phyloP scores from a whole-genome alignment of 2,888 invertebrate genomes.

The Pseudococcus viburni region DNA sequence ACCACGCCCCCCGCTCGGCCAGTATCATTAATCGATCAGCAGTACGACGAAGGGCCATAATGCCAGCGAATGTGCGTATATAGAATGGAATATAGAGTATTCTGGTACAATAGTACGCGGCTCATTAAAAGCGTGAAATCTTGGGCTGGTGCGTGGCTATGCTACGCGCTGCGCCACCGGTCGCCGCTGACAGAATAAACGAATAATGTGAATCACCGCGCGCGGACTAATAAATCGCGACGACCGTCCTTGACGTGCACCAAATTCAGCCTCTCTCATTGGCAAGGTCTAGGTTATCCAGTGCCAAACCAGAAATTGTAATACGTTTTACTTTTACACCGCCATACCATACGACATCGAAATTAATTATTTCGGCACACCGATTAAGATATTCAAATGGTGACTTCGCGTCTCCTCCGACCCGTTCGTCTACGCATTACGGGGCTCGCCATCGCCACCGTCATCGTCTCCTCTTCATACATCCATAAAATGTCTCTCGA shows the following conservation, averaged over 20 bases:
- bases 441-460: background rate
- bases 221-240: constrained; percentile 47
- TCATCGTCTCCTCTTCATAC: background rate
- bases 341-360: constrained; percentile 26
- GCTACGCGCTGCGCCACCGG: background rate
- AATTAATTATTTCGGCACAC: constrained; percentile 45
- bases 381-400: constrained; percentile 51
- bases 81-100: too few species aligned
- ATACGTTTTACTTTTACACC: constrained; percentile 52
- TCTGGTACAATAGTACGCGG: background rate
- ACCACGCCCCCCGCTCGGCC: background rate
- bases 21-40: constrained; percentile 14
- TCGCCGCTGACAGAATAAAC: background rate
- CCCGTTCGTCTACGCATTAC: background rate
- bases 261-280: constrained; percentile 52
- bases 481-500: background rate
- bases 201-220: constrained; percentile 33
- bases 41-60: background rate
- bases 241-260: constrained; percentile 52
- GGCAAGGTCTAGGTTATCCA: constrained; percentile 53
- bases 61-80: background rate
- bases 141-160: background rate
- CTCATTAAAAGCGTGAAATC: constrained; percentile 38
- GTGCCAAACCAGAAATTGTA: constrained; percentile 53
- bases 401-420: background rate